Base-by-base conservation (phyloP, 2,113 vertebrate genomes). In the Manacus vitellinus region DNA sequence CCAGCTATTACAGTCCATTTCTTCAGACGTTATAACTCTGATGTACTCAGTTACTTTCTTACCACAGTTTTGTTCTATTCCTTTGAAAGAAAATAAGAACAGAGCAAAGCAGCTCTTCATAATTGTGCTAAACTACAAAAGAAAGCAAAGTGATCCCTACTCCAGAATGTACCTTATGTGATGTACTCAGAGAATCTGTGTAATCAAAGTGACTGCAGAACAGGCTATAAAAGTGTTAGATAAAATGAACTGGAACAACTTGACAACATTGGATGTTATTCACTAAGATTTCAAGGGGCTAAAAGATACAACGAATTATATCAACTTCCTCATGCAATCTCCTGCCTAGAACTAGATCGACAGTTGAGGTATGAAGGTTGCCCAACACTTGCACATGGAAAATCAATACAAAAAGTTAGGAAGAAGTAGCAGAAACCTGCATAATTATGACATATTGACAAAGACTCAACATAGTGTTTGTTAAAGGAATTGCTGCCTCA, bases 141-240 rank as follows among this genome's bases (percentile, higher is more conserved):
- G 30, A 61, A 88, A 81, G 27, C 5, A 4, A 84, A 75, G 51
- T 0, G 1, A 81, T 33, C 5, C 10, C 39, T 79, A 27, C 24
- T 55, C 28, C 39, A 47, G 35, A 82, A 72, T 2, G 4, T 30
- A 85, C 13, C 17, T 55, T 55, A 27, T 16, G 30, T 21, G 47
- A 75, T 35, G 11, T 43, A 41, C 30, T 30, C 0, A 0, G 33
- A 62, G 21, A 70, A 79, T 24, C 12, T 35, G 39, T 44, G 30
- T 55, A 86, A 89, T 30, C 44, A 44, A 83, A 76, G 19, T 30
- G 16, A 73, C 25, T 41, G 68, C 25, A 80, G 37, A 83, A 92
- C 4, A 83, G 1, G 4, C 14, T 39, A 58, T 3, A 13, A 80
- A 88, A 92, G 61, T 18, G 28, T 21, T n/a, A 71, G 28, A 28